Evolutionary conservation across 1,140 invertebrate species (phyloP).

Genomic region (Triops longicaudatus): DNA sequence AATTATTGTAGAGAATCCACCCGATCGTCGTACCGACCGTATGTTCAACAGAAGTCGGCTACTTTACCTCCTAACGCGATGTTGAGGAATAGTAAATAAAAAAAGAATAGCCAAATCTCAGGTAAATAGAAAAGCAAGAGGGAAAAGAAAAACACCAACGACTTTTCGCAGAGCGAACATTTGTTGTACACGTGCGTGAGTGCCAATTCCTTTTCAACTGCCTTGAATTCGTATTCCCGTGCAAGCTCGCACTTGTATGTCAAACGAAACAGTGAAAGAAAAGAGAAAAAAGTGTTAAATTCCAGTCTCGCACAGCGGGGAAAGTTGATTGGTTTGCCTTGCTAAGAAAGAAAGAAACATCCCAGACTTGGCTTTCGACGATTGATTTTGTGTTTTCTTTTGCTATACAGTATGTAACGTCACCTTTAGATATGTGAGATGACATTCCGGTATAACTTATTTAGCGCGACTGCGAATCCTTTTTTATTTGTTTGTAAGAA

Average conservation of each 20-base stretch:
- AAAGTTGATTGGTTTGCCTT: background rate
- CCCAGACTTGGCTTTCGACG: background rate
- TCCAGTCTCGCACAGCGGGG: background rate
- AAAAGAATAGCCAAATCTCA: slow-evolving; percentile 9
- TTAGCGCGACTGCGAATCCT: background rate
- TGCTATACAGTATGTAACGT: background rate
- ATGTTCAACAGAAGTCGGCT: slow-evolving; percentile 41
- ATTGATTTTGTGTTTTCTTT: background rate
- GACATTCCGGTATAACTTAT: slow-evolving; percentile 12
- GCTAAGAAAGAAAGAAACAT: background rate
- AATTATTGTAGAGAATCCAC: slow-evolving; percentile 33
- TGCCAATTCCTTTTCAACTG: background rate
- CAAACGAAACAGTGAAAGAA: background rate
- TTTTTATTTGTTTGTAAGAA: background rate
- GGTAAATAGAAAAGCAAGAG: slow-evolving; percentile 3
- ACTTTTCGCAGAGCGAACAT: background rate
- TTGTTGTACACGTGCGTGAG: slow-evolving; percentile 20
- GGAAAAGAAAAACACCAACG: background rate
- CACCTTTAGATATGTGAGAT: background rate
- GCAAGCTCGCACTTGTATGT: background rate
- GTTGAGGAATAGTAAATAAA: slow-evolving; percentile 29
- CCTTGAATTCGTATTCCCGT: slow-evolving; percentile 2
- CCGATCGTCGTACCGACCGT: slow-evolving; percentile 34
- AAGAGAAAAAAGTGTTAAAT: background rate
- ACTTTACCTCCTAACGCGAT: slow-evolving; percentile 39